phyloP scores from a whole-genome alignment of 2,113 vertebrate species.

The Maccullochella peelii region DNA sequence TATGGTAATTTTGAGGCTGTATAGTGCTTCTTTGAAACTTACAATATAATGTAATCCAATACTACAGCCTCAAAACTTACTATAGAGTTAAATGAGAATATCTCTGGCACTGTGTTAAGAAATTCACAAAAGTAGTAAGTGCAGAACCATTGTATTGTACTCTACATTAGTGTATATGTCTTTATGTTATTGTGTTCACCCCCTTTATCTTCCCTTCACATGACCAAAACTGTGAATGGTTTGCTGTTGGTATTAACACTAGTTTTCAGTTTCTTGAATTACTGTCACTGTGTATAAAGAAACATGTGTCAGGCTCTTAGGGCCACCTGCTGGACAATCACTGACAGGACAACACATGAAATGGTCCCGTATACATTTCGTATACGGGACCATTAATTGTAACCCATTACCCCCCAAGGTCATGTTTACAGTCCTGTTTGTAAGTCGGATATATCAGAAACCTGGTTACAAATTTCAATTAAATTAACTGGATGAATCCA shows the following conservation, averaged over 20 bases:
- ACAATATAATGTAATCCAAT: not conserved
- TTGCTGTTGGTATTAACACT: not conserved
- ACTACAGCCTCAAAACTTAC: not conserved
- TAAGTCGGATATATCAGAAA: not conserved
- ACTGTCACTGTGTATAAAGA: not conserved
- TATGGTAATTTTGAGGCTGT: not conserved
- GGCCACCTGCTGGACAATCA: conserved; percentile 60
- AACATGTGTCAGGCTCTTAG: not conserved
- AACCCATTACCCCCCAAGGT: not conserved
- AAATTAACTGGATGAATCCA: not conserved
- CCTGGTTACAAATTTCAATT: not conserved
- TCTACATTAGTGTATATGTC: not conserved
- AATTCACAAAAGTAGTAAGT: not conserved
- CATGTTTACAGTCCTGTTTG: not conserved
- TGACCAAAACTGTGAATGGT: not conserved
- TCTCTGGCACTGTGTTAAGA: not conserved
- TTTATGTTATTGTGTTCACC: not conserved
- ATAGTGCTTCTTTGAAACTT: not conserved
- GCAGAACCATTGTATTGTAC: no score
- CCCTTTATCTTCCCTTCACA: not conserved
- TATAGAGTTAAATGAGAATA: not conserved
- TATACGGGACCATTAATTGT: rapidly evolving
- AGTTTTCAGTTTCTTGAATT: not conserved
- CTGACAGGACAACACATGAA: not conserved
- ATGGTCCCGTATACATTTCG: not conserved